phyloP scores from a whole-genome alignment of 2,888 invertebrate species.

The Athalia rosae region DNA sequence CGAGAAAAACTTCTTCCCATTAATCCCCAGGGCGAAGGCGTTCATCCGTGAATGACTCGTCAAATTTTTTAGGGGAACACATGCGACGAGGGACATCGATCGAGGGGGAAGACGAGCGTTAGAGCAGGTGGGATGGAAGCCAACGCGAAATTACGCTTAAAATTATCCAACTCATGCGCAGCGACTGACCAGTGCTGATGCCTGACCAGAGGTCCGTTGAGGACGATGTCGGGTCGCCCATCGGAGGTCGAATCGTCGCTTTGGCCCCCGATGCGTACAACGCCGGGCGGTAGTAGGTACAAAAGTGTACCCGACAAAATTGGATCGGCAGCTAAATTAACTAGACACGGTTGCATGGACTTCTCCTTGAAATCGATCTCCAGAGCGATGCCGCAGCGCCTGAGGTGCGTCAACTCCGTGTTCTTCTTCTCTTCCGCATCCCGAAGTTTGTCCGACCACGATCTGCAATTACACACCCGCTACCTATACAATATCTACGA shows the following conservation, averaged over 20 bases:
- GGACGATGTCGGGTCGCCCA: constrained; percentile 76
- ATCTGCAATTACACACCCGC: constrained; percentile 66
- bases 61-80: too few relatives aligned
- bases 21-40: too few relatives aligned
- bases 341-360: constrained; percentile 76
- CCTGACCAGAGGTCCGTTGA: constrained; percentile 78
- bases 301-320: constrained; percentile 78
- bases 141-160: constrained; percentile 8
- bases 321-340: constrained; percentile 80
- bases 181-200: constrained; percentile 78
- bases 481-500: constrained; percentile 27
- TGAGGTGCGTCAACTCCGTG: constrained; percentile 75
- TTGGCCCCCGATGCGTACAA: constrained; percentile 73
- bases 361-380: constrained; percentile 71
- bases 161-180: constrained; percentile 34
- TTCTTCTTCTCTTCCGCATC: constrained; percentile 74
- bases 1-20: too few relatives aligned
- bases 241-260: constrained; percentile 55
- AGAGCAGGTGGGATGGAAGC: constrained; percentile 32
- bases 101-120: constrained; percentile 26
- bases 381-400: constrained; percentile 77
- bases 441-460: constrained; percentile 74
- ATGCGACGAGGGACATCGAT: constrained; percentile 5
- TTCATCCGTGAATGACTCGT: too few relatives aligned
- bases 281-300: constrained; percentile 75